Evolutionary conservation across 2,888 invertebrate species (phyloP).

Genomic region (Bhutanitis thaidina): DNA sequence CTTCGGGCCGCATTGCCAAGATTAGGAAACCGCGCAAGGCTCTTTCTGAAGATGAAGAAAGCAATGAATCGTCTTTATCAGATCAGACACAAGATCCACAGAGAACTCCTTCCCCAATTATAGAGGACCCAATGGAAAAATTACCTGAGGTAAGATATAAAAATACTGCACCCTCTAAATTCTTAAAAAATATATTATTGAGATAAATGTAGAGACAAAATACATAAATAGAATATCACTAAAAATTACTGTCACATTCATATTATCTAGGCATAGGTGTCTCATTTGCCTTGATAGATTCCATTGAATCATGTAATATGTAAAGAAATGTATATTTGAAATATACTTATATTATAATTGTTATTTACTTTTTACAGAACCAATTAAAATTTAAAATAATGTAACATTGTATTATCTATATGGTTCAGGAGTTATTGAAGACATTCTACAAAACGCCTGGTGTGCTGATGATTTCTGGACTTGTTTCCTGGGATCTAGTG

Average conservation of each 20-base stretch:
- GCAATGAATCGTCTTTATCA: constrained; percentile 43
- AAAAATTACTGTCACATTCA: no score
- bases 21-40: constrained; percentile 43
- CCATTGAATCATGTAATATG: no score
- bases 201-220: no score
- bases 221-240: no score
- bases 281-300: no score
- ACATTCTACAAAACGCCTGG: constrained; percentile 85
- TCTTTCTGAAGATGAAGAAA: constrained; percentile 54
- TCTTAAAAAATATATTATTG: no score
- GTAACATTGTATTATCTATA: not conserved
- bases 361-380: no score
- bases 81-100: constrained; percentile 39
- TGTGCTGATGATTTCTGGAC: constrained; percentile 88
- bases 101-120: constrained; percentile 72
- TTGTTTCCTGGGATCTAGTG: constrained; percentile 94
- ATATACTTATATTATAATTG: no score
- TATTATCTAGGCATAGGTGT: no score
- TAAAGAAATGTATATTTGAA: no score
- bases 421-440: constrained; percentile 76
- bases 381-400: not conserved
- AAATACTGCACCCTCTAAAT: not conserved
- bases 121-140: constrained; percentile 81
- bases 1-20: constrained; percentile 32
- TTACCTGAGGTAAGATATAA: constrained; percentile 77